These are phyloP conservation scores for Hexactinellida sp. DNA, from an alignment of 37 sponge, comb jelly and placozoan species.

Conservation along the genomic window DNA sequence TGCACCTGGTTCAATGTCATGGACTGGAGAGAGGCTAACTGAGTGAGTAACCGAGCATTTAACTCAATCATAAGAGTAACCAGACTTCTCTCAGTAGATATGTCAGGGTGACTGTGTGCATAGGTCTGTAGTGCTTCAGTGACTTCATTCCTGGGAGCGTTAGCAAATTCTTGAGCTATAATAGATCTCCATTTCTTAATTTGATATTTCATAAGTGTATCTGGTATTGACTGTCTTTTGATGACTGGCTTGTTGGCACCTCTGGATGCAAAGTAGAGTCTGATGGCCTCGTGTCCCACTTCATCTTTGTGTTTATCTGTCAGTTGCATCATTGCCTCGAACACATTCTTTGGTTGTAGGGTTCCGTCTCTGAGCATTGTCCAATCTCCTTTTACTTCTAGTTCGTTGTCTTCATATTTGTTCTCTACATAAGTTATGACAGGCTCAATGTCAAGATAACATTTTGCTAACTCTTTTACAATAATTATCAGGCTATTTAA, in stretches of 20 bases:
- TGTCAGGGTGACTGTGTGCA: background rate
- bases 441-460: background rate
- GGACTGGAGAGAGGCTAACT: background rate
- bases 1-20: background rate
- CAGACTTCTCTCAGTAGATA: background rate
- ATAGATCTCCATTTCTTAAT: background rate
- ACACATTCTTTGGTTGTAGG: conserved; percentile 10
- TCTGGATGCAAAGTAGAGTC: background rate
- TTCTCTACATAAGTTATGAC: background rate
- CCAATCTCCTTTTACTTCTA: background rate
- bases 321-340: background rate
- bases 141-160: background rate
- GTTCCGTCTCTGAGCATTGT: background rate
- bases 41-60: background rate
- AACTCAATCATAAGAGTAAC: background rate
- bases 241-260: background rate
- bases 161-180: background rate
- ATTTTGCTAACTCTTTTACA: background rate
- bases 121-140: background rate
- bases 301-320: background rate
- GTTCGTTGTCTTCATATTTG: background rate
- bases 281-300: background rate
- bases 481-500: background rate
- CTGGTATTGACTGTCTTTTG: background rate
- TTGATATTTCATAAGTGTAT: background rate